phyloP scores from a whole-genome alignment of 2,888 invertebrate species.

The Cylindroiulus punctatus region DNA sequence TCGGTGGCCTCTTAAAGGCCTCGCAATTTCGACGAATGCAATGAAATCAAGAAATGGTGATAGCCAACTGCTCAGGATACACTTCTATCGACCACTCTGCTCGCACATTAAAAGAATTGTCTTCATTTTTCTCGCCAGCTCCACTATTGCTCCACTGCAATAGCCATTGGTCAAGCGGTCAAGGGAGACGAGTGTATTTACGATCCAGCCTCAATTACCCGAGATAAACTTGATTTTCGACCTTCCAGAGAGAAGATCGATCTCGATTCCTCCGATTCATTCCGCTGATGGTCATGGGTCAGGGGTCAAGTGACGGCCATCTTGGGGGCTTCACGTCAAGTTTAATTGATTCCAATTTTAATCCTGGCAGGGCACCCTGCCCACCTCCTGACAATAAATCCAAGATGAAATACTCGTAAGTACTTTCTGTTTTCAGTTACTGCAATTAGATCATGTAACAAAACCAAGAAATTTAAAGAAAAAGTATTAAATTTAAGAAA shows the following conservation, averaged over 20 bases:
- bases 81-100: neutral
- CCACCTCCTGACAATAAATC: neutral
- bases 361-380: neutral
- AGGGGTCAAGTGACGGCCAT: neutral
- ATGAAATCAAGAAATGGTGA: neutral
- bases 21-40: neutral
- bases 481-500: no score
- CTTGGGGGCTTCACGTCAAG: neutral
- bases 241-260: neutral
- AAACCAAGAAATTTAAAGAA: no score
- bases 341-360: constrained; percentile 32
- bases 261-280: neutral
- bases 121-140: constrained; percentile 19
- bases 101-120: constrained; percentile 4
- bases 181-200: constrained; percentile 16
- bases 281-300: neutral
- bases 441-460: no score
- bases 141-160: neutral
- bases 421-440: no score
- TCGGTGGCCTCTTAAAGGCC: neutral
- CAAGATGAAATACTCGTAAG: neutral
- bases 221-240: constrained; percentile 13
- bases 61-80: neutral
- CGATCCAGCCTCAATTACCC: constrained; percentile 16
- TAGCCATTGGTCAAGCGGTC: constrained; percentile 19